phyloP scores from a whole-genome alignment of 2,113 vertebrate species.

The Pontoporia blainvillei region DNA sequence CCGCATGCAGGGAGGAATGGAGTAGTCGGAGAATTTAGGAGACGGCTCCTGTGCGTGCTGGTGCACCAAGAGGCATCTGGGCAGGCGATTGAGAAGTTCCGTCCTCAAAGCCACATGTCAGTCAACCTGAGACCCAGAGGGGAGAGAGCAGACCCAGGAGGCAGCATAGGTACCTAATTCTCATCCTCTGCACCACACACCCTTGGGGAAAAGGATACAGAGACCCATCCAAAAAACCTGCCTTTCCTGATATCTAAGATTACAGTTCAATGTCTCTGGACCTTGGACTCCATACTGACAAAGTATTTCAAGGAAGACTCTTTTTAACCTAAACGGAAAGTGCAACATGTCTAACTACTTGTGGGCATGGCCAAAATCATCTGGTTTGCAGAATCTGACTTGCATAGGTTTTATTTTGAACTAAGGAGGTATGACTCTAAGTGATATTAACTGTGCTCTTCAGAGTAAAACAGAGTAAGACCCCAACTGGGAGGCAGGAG shows the following conservation, averaged over 20 bases:
- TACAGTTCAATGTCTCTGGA: not conserved
- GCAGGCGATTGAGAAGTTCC: not conserved
- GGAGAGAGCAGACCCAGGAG: not conserved
- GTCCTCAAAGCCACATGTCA: not conserved
- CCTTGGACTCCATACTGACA: not conserved
- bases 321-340: not conserved
- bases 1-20: not conserved
- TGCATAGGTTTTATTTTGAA: not conserved
- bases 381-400: not conserved
- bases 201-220: not conserved
- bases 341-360: not conserved
- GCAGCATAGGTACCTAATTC: not conserved
- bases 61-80: not conserved
- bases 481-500: not conserved
- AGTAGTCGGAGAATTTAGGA: not conserved
- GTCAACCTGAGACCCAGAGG: not conserved
- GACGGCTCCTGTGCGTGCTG: accelerated
- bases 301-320: not conserved
- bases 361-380: not conserved
- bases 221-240: not conserved
- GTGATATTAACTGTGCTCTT: too few relatives aligned
- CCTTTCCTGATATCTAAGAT: not conserved
- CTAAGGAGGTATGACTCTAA: not conserved
- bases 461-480: not conserved
- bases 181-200: not conserved